Percentiles rank a stretch among this genome's conserved stretches.
Conservation (phyloP, 2,113 vertebrate species). For the Cariama cristata region DNA sequence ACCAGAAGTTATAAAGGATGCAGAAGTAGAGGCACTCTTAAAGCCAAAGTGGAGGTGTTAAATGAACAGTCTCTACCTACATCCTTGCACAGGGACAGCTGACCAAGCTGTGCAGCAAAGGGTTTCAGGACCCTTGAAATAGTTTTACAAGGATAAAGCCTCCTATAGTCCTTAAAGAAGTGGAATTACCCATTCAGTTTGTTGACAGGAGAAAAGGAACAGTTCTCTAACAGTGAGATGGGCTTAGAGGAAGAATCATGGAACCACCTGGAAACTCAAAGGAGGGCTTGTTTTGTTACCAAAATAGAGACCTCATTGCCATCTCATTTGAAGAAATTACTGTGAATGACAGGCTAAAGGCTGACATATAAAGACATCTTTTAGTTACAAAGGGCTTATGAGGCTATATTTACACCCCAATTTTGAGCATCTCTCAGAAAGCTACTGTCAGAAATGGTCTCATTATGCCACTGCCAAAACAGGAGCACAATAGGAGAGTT, state of each 20-base stretch:
- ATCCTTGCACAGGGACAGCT: background rate
- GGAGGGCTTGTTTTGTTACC: background rate
- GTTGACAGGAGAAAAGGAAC: background rate
- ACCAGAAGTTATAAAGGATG: background rate
- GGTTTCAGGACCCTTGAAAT: background rate
- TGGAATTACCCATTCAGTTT: background rate
- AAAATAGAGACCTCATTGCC: background rate
- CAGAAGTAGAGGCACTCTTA: background rate
- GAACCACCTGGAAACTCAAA: background rate
- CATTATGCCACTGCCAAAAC: background rate
- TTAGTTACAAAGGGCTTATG: background rate
- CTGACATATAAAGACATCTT: background rate
- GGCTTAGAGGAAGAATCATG: background rate
- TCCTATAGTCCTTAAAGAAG: background rate
- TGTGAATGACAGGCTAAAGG: background rate
- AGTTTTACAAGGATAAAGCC: background rate
- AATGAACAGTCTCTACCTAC: background rate
- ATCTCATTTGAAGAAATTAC: background rate
- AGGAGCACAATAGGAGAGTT: background rate
- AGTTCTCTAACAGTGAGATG: background rate
- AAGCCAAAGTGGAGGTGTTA: background rate
- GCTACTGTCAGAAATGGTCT: background rate
- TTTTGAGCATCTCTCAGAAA: background rate
- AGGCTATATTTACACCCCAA: background rate
- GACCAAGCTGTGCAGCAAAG: background rate